Base-by-base conservation (phyloP, 1,140 invertebrate genomes). In the Asobara japonica region DNA sequence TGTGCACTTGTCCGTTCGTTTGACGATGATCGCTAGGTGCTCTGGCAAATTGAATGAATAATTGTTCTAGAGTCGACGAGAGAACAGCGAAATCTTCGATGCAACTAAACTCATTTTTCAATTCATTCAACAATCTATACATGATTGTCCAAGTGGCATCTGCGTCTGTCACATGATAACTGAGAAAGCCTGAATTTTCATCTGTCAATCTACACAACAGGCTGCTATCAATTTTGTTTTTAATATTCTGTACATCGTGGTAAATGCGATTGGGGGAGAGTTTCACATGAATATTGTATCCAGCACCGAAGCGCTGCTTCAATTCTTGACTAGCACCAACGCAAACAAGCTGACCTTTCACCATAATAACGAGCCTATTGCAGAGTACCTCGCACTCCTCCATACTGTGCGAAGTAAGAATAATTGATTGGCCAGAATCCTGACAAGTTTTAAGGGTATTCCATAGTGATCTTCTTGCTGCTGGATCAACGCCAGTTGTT, bases 321-420 rank as follows among this genome's bases (percentile, higher is more conserved):
- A 94, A 82, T 78, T 93, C 91, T 83, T 93, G 92, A 73, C 90
- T 87, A 2, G 91, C 89, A 7, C 93, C 93, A 69, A 94, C 84
- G 74, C 93, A 94, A 74, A 90, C 90, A 72, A 96, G 90, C 69
- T 92, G 89, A 0, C 96, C 96, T 81, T 92, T 92, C 0, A 96
- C 94, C 95, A 97, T 97, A 45, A 97, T 94, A 22, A 94, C 95
- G 51, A 97, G 83, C 62, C 94, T 84, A 25, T 93, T 93, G 80
- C 96, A 97, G 3, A 97, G 87, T 11, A 93, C 94, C 86, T 97
- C 95, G 85, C 95, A 97, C 88, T 97, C 96, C 84, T 96, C 95
- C 95, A 97, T 96, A 76, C 94, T 94, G 83, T 95, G 94, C 8
- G 93, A 94, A 27, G 94, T 95, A 11, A 95, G 88, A 73, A 95